Percentiles rank a stretch among this genome's conserved stretches.
Evolutionary conservation across 2,888 invertebrate species (phyloP).

Genomic region (Macrosiphum euphorbiae): DNA sequence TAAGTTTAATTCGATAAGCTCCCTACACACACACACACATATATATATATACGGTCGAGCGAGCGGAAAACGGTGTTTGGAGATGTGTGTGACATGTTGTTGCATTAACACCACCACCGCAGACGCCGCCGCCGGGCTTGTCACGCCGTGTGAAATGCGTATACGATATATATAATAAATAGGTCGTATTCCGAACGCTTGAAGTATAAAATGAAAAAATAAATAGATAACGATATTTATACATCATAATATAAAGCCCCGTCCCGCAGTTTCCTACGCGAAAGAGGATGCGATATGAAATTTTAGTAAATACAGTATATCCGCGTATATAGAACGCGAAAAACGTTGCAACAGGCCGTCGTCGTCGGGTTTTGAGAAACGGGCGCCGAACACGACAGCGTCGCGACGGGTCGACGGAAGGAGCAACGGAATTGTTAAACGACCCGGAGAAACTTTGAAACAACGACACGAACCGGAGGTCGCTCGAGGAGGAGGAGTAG

Average conservation of each 20-base stretch:
- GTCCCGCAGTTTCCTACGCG: neutral
- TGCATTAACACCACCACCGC: conserved; percentile 29
- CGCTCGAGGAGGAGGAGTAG: neutral
- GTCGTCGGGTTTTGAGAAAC: neutral
- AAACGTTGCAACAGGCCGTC: conserved; percentile 43
- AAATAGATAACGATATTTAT: neutral
- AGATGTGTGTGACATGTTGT: conserved; percentile 18
- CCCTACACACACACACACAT: neutral
- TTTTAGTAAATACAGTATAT: neutral
- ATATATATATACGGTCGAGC: neutral
- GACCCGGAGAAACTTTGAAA: conserved; percentile 11
- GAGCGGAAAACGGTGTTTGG: conserved; percentile 27
- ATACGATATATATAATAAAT: neutral
- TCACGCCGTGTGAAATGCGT: neutral
- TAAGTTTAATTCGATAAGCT: conserved; percentile 45
- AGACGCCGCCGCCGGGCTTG: neutral
- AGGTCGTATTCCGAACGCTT: neutral
- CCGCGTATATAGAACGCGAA: too few species aligned
- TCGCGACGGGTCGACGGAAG: neutral
- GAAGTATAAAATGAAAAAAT: neutral
- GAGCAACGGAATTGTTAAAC: neutral
- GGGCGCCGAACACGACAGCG: neutral
- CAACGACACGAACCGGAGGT: neutral
- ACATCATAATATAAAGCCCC: neutral
- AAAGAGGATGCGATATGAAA: neutral